Percentiles rank a stretch among this genome's conserved stretches.
These are phyloP conservation scores for Molanna angustata DNA, from an alignment of 2,888 invertebrate species.

Conservation along the genomic window DNA sequence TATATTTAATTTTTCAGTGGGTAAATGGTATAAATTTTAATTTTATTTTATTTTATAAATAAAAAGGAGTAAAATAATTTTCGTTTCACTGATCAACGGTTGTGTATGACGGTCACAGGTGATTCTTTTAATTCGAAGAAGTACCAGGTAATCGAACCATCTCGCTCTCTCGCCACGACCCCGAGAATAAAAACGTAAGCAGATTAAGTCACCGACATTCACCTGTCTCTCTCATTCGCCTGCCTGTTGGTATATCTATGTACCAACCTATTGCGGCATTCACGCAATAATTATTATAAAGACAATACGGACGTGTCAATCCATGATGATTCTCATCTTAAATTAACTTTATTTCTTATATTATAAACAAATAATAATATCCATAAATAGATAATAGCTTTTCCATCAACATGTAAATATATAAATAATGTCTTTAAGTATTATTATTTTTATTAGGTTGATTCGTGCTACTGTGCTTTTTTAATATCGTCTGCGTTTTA, in stretches of 20 bases:
- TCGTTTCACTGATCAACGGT: neutral
- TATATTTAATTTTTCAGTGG: neutral
- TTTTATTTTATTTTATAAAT: neutral
- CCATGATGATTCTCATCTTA: too few species aligned
- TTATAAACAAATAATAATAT: too few species aligned
- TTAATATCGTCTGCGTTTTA: too few species aligned
- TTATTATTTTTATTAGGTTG: too few species aligned
- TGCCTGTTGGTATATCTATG: too few species aligned
- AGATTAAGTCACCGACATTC: slow-evolving; percentile 23
- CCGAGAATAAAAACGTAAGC: slow-evolving; percentile 18
- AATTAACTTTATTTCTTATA: too few species aligned
- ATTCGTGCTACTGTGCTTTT: too few species aligned
- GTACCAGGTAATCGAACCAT: slow-evolving; percentile 18
- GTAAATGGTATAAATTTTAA: neutral
- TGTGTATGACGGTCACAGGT: neutral
- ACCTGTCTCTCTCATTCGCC: slow-evolving; percentile 20
- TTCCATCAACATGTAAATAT: too few species aligned
- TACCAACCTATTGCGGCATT: slow-evolving; percentile 16
- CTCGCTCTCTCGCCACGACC: slow-evolving; percentile 23
- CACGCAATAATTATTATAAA: too few species aligned
- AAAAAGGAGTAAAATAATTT: neutral
- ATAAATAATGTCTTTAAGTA: too few species aligned
- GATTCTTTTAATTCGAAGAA: slow-evolving; percentile 19
- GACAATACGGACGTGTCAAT: too few species aligned
- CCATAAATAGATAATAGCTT: too few species aligned